phyloP scores from a whole-genome alignment of 2,888 invertebrate species.

The Phytoseiulus persimilis region DNA sequence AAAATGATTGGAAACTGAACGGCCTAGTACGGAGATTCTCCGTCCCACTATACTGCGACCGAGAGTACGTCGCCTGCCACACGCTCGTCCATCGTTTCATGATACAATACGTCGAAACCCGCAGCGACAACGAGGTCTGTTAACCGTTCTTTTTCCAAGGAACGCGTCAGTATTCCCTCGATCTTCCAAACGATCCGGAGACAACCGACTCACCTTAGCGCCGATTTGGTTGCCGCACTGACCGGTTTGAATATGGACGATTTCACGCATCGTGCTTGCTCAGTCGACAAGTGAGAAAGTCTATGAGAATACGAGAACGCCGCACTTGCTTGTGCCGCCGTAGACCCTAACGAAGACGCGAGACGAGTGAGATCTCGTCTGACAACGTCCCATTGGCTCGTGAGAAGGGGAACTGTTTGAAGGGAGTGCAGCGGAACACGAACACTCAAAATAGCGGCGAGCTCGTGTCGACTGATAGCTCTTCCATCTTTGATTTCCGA shows the following conservation, averaged over 20 bases:
- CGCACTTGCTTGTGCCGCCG: not conserved
- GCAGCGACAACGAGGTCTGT: not conserved
- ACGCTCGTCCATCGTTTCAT: too few relatives aligned
- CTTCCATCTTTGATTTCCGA: not conserved
- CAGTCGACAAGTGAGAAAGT: constrained; percentile 7
- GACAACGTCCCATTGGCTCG: not conserved
- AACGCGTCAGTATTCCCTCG: not conserved
- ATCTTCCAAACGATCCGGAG: not conserved
- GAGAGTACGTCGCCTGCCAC: too few relatives aligned
- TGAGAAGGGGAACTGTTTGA: not conserved
- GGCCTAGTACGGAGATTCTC: not conserved
- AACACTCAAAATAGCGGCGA: not conserved
- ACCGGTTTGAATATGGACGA: constrained; percentile 55
- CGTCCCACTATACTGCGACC: not conserved
- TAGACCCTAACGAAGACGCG: constrained; percentile 20
- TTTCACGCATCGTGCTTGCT: constrained; percentile 49
- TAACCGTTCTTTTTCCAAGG: not conserved
- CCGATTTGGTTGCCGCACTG: constrained; percentile 56
- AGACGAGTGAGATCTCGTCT: constrained; percentile 26
- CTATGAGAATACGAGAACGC: not conserved
- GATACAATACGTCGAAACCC: too few relatives aligned
- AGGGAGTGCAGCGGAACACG: constrained; percentile 14
- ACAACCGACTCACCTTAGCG: constrained; percentile 50
- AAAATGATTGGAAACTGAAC: not conserved
- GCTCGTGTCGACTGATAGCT: not conserved